Evolutionary conservation across 2,113 vertebrate genomes (phyloP), one percentile per base, ranked within the genome.

Genomic region (Neomonachus schauinslandi): DNA sequence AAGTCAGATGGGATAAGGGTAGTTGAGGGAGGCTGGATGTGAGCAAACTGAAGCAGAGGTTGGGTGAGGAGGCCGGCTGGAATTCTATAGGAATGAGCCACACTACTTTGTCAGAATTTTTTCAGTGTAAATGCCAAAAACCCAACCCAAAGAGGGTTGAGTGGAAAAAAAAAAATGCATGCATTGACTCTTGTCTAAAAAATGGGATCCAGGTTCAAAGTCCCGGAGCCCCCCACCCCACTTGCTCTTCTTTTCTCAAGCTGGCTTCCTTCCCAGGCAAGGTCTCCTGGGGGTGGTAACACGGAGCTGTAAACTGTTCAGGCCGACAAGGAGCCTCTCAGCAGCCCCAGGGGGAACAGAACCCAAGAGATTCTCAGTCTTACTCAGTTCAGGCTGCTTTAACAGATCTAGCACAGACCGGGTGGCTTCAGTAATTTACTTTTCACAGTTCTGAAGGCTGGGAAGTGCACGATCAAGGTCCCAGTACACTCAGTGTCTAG

Each of bases 31-130:
- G 28, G 26, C 7, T 0, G 33, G 28, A 3, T 1, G 0, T 5
- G 39, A 33, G 5, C 12, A 4, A 11, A 11, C 2, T 1, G 26
- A 36, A 53, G 65, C 1, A 2, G 26, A 11, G 49, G 1, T 1
- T 4, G 36, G 24, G 3, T 16, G 55, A 13, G 21, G 36, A 67
- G n/a, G 28, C 36, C 2, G 2, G 19, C 12, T 22, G 19, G 36
- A 6, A 26, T 12, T n/a, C 76, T 24, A 0, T 0, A 6, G 16
- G 55, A 67, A 55, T 0, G 39, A 51, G 12, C 33, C 4, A 1
- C 0, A 12, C 24, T 26, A 7, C 81, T 49, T 24, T 26, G 9
- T 46, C 15, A 46, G 72, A 42, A 46, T 19, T 55, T 28, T 63
- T 42, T 59, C 59, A 9, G 11, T 6, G 42, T 22, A 4, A 10